A percentile compares a stretch with the other conserved stretches of the same genome.
These are phyloP conservation scores for Spisula solida DNA, from an alignment of 2,888 invertebrate genomes.

Conservation along the genomic window DNA sequence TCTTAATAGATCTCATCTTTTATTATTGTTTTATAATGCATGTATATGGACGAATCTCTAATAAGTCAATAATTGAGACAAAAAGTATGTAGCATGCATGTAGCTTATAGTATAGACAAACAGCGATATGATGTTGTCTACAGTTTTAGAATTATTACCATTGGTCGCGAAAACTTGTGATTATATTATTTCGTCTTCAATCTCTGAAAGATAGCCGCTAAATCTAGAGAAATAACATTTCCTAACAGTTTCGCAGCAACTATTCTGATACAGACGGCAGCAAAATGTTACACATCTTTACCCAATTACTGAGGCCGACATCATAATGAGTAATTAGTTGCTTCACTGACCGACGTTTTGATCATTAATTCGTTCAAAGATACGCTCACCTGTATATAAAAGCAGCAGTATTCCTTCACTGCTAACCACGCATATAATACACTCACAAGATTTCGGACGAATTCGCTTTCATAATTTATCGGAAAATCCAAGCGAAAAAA, in stretches of 20 bases:
- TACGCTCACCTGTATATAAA: slow-evolving; percentile 39
- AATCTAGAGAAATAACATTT: background rate
- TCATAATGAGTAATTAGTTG: slow-evolving; percentile 64
- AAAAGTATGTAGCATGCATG: too few relatives aligned
- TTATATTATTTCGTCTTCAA: background rate
- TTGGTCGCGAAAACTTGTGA: background rate
- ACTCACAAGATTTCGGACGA: slow-evolving; percentile 14
- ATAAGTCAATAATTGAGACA: too few relatives aligned
- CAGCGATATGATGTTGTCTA: too few relatives aligned
- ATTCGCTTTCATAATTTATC: slow-evolving; percentile 17
- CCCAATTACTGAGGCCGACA: slow-evolving; percentile 55
- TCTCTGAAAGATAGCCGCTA: background rate
- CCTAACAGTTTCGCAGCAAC: background rate
- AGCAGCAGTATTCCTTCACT: slow-evolving; percentile 2
- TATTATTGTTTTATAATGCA: too few relatives aligned
- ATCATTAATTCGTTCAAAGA: slow-evolving; percentile 55
- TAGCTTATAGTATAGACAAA: too few relatives aligned
- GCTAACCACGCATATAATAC: slow-evolving; percentile 41
- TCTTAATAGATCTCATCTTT: too few relatives aligned
- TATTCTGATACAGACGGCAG: background rate
- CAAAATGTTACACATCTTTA: slow-evolving; percentile 53
- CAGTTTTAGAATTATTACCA: too few relatives aligned
- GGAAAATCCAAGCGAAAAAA: background rate
- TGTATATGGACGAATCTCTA: too few relatives aligned
- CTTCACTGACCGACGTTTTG: slow-evolving; percentile 63